Evolutionary conservation across 1,140 invertebrate genomes (phyloP).

Genomic region (Proales similis): DNA sequence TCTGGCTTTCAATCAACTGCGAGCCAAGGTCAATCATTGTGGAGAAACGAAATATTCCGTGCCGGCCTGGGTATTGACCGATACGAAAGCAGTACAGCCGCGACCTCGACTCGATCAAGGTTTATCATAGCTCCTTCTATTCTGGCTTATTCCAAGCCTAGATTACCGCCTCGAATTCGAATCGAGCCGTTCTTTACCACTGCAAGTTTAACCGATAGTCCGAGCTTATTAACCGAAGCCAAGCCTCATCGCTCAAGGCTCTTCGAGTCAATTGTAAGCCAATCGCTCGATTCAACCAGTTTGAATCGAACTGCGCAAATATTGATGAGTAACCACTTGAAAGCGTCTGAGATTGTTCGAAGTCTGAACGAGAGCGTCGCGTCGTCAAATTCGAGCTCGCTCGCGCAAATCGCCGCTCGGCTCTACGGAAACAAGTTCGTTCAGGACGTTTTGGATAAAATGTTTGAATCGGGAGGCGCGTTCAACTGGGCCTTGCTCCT

Average conservation of each 20-base stretch:
- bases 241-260: too few relatives aligned
- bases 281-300: background rate
- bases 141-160: constrained; percentile 23
- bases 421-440: constrained; percentile 18
- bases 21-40: background rate
- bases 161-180: constrained; percentile 11
- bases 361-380: constrained; percentile 7
- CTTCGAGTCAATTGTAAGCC: background rate
- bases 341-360: background rate
- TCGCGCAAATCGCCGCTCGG: constrained; percentile 7
- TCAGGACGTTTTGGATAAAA: constrained; percentile 10
- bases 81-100: background rate
- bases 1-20: too few relatives aligned
- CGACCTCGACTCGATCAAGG: background rate
- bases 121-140: constrained; percentile 22
- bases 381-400: constrained; percentile 4
- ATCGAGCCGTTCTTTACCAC: background rate
- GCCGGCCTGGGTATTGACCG: constrained; percentile 25
- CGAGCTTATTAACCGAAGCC: too few relatives aligned
- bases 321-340: background rate
- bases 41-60: constrained; percentile 14
- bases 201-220: too few relatives aligned
- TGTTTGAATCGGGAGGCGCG: constrained; percentile 18
- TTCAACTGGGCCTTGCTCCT: constrained; percentile 10
- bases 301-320: constrained; percentile 1